Evolutionary conservation across 2,797 vertebrate species (phyloP).

Genomic region (Betta splendens): DNA sequence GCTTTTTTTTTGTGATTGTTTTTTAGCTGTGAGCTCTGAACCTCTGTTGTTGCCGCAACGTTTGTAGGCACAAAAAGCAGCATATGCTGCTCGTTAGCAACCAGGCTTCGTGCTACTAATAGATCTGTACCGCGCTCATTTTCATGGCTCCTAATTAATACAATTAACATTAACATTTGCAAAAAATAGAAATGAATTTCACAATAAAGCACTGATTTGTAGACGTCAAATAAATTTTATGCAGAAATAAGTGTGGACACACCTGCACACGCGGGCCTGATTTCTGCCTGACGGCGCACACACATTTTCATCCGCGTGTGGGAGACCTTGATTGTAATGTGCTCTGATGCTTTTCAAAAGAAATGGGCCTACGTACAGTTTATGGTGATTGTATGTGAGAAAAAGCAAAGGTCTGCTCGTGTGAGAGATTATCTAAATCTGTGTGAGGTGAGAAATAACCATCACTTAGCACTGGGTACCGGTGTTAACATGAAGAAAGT

Average conservation of each 20-base stretch:
- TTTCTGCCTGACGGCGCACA: slow-evolving; percentile 5
- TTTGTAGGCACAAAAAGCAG: too few species aligned
- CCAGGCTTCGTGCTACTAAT: too few species aligned
- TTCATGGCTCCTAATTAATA: neutral
- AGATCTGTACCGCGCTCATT: slow-evolving; percentile 28
- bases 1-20: too few species aligned
- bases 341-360: slow-evolving; percentile 46
- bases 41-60: too few species aligned
- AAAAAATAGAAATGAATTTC: too few species aligned
- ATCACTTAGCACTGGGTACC: slow-evolving; percentile 3
- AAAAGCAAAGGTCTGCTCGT: slow-evolving; percentile 8
- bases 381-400: slow-evolving; percentile 32
- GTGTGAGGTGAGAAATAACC: slow-evolving; percentile 19
- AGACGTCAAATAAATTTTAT: slow-evolving; percentile 9
- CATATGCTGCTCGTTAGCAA: too few species aligned
- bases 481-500: slow-evolving; percentile 5
- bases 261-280: slow-evolving; percentile 17
- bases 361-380: slow-evolving; percentile 24
- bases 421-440: slow-evolving; percentile 13
- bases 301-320: slow-evolving; percentile 32
- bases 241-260: slow-evolving; percentile 7
- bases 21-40: too few species aligned
- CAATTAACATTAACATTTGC: neutral
- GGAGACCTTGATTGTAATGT: slow-evolving; percentile 42
- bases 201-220: neutral